Conservation (phyloP, 2,797 vertebrate species). For the Chloroceryle amazona region DNA sequence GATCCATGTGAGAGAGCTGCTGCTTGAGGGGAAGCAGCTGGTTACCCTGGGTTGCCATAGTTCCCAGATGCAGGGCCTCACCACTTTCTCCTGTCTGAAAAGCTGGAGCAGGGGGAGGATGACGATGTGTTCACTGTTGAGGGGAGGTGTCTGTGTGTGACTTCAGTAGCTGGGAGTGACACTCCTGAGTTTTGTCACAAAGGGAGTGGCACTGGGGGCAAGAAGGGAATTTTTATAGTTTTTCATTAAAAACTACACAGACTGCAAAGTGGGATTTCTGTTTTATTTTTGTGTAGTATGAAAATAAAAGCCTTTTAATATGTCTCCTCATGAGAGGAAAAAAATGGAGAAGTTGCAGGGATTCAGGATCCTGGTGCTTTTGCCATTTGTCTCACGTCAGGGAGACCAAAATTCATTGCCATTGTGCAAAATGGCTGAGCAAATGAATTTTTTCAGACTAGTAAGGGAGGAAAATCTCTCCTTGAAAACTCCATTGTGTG, state of each 20-base stretch:
- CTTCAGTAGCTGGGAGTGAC: neutral
- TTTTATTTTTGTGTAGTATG: neutral
- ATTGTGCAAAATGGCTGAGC: neutral
- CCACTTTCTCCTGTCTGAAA: neutral
- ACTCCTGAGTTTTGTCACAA: neutral
- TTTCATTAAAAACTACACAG: neutral
- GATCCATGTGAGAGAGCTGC: neutral
- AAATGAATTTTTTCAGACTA: neutral
- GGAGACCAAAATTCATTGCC: neutral
- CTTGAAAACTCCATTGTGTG: neutral
- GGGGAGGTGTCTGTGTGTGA: neutral
- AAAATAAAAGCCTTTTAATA: neutral
- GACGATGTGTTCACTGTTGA: neutral
- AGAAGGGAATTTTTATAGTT: neutral
- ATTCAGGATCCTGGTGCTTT: neutral
- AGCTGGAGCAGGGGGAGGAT: neutral
- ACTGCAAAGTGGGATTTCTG: neutral
- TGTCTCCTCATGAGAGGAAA: neutral
- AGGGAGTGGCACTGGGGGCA: neutral
- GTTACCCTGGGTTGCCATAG: neutral
- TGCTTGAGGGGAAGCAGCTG: slow-evolving; percentile 31
- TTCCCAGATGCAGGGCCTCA: neutral
- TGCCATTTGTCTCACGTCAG: neutral
- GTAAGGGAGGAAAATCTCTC: neutral
- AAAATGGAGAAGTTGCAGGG: neutral